These are phyloP conservation scores for Epinephelus cyanopodus DNA, from an alignment of 2,113 vertebrate species.

Conservation along the genomic window DNA sequence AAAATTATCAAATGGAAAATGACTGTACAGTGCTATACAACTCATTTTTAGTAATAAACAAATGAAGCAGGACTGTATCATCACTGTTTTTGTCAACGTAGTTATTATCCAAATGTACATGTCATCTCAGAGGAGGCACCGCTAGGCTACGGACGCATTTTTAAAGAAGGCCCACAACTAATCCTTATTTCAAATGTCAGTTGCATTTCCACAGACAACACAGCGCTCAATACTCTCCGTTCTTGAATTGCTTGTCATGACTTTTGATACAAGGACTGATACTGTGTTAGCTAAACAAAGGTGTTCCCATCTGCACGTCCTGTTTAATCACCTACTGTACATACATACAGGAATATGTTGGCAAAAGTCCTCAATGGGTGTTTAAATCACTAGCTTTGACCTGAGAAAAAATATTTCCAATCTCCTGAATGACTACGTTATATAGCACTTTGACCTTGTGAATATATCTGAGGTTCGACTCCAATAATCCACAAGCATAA, in stretches of 20 bases:
- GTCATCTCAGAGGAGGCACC: slow-evolving; percentile 1
- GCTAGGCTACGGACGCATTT: not conserved
- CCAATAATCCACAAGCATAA: slow-evolving; percentile 55
- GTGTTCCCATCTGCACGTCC: slow-evolving; percentile 37
- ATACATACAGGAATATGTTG: slow-evolving; percentile 81
- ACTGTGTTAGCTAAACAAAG: slow-evolving; percentile 28
- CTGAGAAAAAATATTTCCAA: slow-evolving; percentile 60
- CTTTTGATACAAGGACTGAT: slow-evolving; percentile 40
- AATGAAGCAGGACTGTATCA: slow-evolving; percentile 21
- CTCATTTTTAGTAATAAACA: slow-evolving; percentile 46
- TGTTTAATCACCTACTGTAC: slow-evolving; percentile 62
- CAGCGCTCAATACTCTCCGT: not conserved
- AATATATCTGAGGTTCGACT: slow-evolving; percentile 45
- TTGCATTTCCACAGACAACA: slow-evolving; percentile 11
- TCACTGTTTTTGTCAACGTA: not conserved
- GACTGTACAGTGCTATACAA: slow-evolving; percentile 22
- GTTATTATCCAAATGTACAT: slow-evolving; percentile 11
- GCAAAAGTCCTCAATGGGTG: slow-evolving; percentile 78
- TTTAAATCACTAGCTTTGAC: slow-evolving; percentile 57
- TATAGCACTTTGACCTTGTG: slow-evolving; percentile 64
- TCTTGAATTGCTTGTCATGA: slow-evolving; percentile 24
- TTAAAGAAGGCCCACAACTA: slow-evolving; percentile 6
- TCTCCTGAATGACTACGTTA: slow-evolving; percentile 48
- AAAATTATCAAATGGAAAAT: slow-evolving; percentile 7
- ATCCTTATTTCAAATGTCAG: slow-evolving; percentile 14